Percentiles rank a stretch among this genome's conserved stretches.
These are phyloP conservation scores for Crenichthys baileyi DNA, from an alignment of 2,797 vertebrate species.

Conservation along the genomic window DNA sequence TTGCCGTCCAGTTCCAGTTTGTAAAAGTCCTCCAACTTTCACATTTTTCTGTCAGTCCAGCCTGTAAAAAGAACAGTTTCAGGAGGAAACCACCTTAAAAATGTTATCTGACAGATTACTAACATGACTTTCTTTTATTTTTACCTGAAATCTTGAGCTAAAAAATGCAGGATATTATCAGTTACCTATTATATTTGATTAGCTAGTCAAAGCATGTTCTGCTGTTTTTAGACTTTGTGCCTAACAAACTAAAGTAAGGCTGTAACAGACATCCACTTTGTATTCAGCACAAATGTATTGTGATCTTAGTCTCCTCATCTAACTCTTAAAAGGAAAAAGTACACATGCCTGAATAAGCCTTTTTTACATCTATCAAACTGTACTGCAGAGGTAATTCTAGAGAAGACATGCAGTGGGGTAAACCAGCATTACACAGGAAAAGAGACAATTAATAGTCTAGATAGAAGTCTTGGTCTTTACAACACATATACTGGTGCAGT, in stretches of 20 bases:
- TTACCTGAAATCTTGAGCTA: background rate
- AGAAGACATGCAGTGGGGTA: constrained; percentile 10
- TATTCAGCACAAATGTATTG: background rate
- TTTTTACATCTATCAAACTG: constrained; percentile 8
- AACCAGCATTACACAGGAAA: constrained; percentile 35
- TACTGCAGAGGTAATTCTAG: constrained; percentile 19
- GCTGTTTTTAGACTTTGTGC: background rate
- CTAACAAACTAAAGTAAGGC: background rate
- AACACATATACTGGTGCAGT: constrained; percentile 65
- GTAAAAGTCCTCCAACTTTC: background rate
- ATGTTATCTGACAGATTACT: background rate
- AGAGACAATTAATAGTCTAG: constrained; percentile 61
- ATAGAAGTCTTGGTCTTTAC: constrained; percentile 56
- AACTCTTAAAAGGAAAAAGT: background rate
- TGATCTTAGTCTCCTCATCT: background rate
- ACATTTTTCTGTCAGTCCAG: background rate
- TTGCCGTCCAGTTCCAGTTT: background rate
- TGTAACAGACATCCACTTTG: background rate
- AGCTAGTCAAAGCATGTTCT: background rate
- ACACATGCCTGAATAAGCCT: background rate
- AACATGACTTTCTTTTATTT: background rate
- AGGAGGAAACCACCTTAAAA: background rate
- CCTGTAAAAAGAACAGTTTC: background rate
- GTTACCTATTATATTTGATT: background rate
- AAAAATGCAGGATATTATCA: background rate